These are phyloP conservation scores for Scaptomyza cyrtandrae DNA, from an alignment of 2,888 invertebrate genomes.

Conservation along the genomic window DNA sequence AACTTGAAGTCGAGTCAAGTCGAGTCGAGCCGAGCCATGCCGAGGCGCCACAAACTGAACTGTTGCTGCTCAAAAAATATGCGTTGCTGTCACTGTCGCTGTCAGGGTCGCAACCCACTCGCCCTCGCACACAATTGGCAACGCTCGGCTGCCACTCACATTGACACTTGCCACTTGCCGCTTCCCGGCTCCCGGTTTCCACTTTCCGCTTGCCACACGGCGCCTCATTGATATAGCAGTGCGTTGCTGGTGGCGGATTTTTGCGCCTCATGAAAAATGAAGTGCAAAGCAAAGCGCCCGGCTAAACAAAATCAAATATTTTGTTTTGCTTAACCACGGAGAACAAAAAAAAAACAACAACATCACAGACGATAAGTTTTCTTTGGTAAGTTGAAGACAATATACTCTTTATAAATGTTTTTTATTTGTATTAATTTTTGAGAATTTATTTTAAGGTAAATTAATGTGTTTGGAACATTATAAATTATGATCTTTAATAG, in stretches of 20 bases:
- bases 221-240: conserved; percentile 57
- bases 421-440: too few relatives aligned
- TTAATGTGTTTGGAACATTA: too few relatives aligned
- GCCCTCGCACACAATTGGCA: conserved; percentile 53
- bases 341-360: conserved; percentile 24
- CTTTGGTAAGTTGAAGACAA: neutral
- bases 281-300: conserved; percentile 63
- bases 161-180: conserved; percentile 60
- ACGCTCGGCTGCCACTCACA: conserved; percentile 71
- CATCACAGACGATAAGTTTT: neutral
- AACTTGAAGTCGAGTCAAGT: conserved; percentile 8
- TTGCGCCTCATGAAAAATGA: conserved; percentile 68
- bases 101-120: conserved; percentile 47
- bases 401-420: neutral
- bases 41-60: conserved; percentile 22
- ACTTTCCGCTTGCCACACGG: conserved; percentile 25
- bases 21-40: neutral
- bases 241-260: conserved; percentile 52
- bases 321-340: conserved; percentile 54
- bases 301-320: conserved; percentile 77
- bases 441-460: too few relatives aligned
- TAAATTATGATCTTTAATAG: too few relatives aligned
- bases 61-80: conserved; percentile 55
- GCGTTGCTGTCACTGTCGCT: conserved; percentile 40
- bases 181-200: conserved; percentile 26